A percentile compares a stretch with the other conserved stretches of the same genome.
Conservation (phyloP, 2,113 vertebrate species). For the Daphoenositta chrysoptera region DNA sequence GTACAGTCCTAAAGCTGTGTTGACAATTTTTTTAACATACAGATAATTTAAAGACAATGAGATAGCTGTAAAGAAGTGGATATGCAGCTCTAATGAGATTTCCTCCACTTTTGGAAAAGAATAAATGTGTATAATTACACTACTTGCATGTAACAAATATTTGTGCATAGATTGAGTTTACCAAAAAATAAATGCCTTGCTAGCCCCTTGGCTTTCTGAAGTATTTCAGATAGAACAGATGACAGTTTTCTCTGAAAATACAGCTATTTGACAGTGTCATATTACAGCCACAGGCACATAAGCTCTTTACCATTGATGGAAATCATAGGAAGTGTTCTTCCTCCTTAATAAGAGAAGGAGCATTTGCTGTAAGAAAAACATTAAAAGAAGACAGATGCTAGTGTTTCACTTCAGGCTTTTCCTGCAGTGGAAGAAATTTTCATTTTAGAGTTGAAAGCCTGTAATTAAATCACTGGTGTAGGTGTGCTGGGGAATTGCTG, state of each 20-base stretch:
- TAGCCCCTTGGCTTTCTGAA: not conserved
- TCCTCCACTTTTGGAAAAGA: not conserved
- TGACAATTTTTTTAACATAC: not conserved
- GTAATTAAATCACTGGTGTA: not conserved
- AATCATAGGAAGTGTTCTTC: not conserved
- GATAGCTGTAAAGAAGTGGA: not conserved
- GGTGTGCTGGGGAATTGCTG: not conserved
- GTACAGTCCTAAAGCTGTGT: not conserved
- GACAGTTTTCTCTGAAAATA: not conserved
- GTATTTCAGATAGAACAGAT: not conserved
- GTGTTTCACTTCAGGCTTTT: not conserved
- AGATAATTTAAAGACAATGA: not conserved
- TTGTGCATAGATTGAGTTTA: not conserved
- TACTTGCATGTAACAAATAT: not conserved
- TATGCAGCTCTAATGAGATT: not conserved
- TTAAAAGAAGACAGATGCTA: not conserved
- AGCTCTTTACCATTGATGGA: not conserved
- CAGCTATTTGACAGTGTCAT: not conserved
- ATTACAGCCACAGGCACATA: not conserved
- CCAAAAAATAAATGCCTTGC: not conserved
- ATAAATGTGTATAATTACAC: not conserved
- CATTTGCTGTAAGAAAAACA: not conserved
- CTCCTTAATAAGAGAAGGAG: not conserved
- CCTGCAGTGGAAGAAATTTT: not conserved
- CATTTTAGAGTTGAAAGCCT: not conserved